These are phyloP conservation scores for Lasioglossum leucozonium DNA, from an alignment of 2,888 invertebrate genomes.

Conservation along the genomic window DNA sequence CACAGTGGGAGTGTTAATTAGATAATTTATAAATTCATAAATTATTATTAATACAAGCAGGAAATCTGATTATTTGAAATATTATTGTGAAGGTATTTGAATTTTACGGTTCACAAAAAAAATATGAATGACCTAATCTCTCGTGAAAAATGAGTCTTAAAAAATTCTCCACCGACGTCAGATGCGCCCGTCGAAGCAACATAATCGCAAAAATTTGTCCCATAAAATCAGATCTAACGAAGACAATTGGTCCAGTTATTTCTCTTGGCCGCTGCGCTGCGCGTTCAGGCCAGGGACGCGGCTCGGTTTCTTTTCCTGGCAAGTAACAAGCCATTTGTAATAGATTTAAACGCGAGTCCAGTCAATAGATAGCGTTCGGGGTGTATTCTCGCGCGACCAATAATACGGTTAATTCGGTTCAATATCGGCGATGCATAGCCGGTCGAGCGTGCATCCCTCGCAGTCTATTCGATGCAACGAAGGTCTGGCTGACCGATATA, in stretches of 20 bases:
- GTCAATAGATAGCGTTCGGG: constrained; percentile 13
- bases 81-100: too few relatives aligned
- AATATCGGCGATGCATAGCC: constrained; percentile 32
- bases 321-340: constrained; percentile 14
- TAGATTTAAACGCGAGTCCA: constrained; percentile 15
- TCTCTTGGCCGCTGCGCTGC: background rate
- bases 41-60: background rate
- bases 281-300: background rate
- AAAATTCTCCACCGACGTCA: background rate
- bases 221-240: background rate
- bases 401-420: constrained; percentile 45
- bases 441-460: background rate
- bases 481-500: constrained; percentile 69
- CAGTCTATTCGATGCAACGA: constrained; percentile 50
- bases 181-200: background rate
- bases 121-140: too few relatives aligned
- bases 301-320: background rate
- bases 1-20: too few relatives aligned
- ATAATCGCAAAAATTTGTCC: background rate
- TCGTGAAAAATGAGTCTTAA: background rate
- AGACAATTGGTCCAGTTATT: background rate
- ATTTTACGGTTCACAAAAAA: too few relatives aligned
- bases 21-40: background rate
- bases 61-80: background rate
- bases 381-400: constrained; percentile 20